Evolutionary conservation across 2,888 invertebrate genomes (phyloP), one percentile per base, ranked within the genome.

Genomic region (Anodontia alba): DNA sequence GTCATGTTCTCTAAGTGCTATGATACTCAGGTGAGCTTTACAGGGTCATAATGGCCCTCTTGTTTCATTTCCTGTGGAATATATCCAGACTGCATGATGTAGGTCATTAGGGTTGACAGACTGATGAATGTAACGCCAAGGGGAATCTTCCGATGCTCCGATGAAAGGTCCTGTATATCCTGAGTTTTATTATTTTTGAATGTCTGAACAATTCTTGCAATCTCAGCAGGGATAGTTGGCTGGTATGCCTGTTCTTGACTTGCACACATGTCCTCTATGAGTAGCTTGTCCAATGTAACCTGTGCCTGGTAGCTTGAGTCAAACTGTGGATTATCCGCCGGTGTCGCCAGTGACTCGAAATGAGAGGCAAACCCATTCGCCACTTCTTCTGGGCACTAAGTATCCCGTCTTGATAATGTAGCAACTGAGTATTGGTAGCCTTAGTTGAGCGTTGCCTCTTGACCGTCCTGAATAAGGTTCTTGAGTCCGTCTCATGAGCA

Each of bases 51-150:
- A 67, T n/a, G n/a, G n/a, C n/a, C 38, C 5, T 33, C 36, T n/a
- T 67, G 36, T 23, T 67, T 67, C 67, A 67, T 17, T 31, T 67
- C n/a, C 1, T 31, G 20, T 33, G 67, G 67, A 38, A 67, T 23
- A 67, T 67, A 42, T 23, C 67, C 67, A 8, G 33, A 33, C 23
- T 33, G n/a, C 67, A 67, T 23, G 15, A 54, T 54, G n/a, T 3
- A 26, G n/a, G 17, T 54, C 54, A 54, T 54, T 26, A 54, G 26
- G 7, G 5, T 3, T 7, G 54, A 23, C 54, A 54, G 26, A 7
- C 2, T 12, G 7, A 3, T 10, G 15, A 26, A 54, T 10, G 15
- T 7, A 8, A 54, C 23, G n/a, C 23, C 54, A 8, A 26, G 54
- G 26, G 54, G 23, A 23, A 54, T 7, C 54, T 54, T 54, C 2